Percentiles rank a stretch among this genome's conserved stretches.
Evolutionary conservation across 2,797 vertebrate species (phyloP).

Genomic region (Tapera naevia): DNA sequence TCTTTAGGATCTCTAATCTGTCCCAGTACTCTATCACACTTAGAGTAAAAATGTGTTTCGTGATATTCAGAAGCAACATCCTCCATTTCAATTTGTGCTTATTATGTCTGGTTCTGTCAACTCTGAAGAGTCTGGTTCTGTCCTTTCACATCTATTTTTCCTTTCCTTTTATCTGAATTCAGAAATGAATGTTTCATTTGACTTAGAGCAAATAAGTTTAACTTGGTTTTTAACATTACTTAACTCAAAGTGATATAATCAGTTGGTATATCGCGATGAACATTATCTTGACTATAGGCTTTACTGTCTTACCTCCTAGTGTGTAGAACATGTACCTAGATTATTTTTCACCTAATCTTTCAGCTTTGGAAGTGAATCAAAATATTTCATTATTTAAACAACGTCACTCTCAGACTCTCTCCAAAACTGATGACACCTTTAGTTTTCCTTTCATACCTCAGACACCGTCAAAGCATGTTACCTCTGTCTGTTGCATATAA

Average conservation of each 20-base stretch:
- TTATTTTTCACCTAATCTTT: not conserved
- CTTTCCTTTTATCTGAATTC: not conserved
- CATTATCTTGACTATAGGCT: accelerated
- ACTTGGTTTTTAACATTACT: not conserved
- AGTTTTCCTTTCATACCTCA: not conserved
- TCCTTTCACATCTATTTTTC: not conserved
- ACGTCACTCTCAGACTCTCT: not conserved
- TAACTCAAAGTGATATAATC: not conserved
- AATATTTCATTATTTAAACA: not conserved
- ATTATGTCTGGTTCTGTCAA: not conserved
- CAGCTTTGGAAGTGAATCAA: not conserved
- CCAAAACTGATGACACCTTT: not conserved
- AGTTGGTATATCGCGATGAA: not conserved
- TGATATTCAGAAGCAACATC: not conserved
- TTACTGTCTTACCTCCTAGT: not conserved
- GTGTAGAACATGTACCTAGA: not conserved
- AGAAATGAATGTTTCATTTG: not conserved
- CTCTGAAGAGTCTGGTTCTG: not conserved
- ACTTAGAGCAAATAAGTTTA: not conserved
- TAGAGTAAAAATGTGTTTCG: not conserved
- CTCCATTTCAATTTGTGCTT: not conserved
- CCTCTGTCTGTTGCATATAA: not conserved
- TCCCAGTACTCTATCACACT: not conserved
- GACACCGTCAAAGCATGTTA: not conserved
- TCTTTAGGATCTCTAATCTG: not conserved